phyloP scores from a whole-genome alignment of 2,888 invertebrate genomes.

The Acholoe squamosa region DNA sequence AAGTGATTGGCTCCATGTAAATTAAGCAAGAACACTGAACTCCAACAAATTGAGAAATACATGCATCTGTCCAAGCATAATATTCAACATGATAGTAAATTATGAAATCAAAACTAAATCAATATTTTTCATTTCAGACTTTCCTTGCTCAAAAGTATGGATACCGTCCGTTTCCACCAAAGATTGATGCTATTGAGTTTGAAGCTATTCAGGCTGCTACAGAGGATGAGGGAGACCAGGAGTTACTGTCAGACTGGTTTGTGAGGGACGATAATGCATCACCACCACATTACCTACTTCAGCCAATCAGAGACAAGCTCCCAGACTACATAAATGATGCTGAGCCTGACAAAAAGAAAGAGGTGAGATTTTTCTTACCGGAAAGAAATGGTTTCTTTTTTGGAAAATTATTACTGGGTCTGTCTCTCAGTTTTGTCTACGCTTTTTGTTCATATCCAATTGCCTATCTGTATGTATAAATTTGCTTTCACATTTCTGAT shows the following conservation, averaged over 20 bases:
- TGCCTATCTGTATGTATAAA: no score
- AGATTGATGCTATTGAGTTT: conserved; percentile 48
- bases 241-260: conserved; percentile 24
- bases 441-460: no score
- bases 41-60: no score
- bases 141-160: conserved; percentile 62
- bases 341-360: conserved; percentile 52
- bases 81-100: no score
- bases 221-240: background rate
- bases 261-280: background rate
- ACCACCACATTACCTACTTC: conserved; percentile 8
- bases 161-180: conserved; percentile 61
- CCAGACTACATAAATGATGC: conserved; percentile 35
- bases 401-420: no score
- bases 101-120: no score
- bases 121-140: conserved; percentile 1
- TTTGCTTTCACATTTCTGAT: no score
- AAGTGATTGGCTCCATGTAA: no score
- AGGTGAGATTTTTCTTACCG: background rate
- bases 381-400: no score
- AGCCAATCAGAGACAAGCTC: conserved; percentile 44
- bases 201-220: background rate
- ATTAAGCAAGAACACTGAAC: no score
- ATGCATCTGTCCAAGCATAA: no score
- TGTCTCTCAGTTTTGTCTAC: no score